Conservation (phyloP, 2,113 vertebrate genomes). For the Lepus americanus region DNA sequence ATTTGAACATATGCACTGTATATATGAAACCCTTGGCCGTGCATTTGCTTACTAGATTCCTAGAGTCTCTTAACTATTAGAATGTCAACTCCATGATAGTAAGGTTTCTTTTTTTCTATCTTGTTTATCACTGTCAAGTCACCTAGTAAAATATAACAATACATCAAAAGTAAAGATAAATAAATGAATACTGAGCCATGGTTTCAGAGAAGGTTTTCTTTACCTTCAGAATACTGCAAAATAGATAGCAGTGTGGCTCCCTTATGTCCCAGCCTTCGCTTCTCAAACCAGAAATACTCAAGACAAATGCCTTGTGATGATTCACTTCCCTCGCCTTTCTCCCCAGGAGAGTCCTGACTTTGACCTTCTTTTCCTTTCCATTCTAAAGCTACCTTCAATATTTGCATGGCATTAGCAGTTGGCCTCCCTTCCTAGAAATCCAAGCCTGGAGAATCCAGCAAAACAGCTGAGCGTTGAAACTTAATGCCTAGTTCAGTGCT, state of each 20-base stretch:
- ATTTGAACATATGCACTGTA: too few species aligned
- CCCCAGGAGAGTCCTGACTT: neutral
- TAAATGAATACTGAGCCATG: neutral
- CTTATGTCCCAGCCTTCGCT: neutral
- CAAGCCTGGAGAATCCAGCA: neutral
- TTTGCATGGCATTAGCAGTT: neutral
- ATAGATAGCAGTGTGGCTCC: neutral
- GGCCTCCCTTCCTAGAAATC: neutral
- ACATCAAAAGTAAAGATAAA: too few species aligned
- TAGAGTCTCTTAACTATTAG: too few species aligned
- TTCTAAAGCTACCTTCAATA: neutral
- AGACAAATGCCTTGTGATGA: neutral
- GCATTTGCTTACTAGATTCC: too few species aligned
- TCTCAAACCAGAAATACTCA: neutral
- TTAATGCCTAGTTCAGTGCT: neutral
- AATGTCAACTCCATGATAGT: too few species aligned
- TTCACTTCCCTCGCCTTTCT: neutral
- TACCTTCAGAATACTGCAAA: neutral
- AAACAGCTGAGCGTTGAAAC: neutral
- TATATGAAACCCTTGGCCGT: too few species aligned
- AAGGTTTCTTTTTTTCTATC: too few species aligned
- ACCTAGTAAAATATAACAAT: too few species aligned
- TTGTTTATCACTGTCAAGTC: too few species aligned
- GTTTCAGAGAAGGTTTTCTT: neutral
- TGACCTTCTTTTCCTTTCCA: neutral